phyloP scores from a whole-genome alignment of 2,113 vertebrate genomes.

The Pteronura brasiliensis region DNA sequence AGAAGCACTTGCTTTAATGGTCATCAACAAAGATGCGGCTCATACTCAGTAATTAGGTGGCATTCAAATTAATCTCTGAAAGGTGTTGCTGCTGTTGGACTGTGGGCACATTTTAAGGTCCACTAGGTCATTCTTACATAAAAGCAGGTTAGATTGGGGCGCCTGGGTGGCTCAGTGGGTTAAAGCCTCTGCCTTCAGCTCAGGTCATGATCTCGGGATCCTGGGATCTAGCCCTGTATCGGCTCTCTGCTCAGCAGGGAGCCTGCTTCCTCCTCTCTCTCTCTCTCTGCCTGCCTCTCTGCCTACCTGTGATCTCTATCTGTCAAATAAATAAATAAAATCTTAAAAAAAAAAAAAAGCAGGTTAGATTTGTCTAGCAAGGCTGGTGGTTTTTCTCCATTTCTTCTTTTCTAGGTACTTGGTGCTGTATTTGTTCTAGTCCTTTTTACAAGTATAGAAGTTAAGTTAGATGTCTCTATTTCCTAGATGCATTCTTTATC shows the following conservation, averaged over 20 bases:
- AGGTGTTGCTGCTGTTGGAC: too few relatives aligned
- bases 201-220: too few relatives aligned
- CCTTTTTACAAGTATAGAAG: neutral
- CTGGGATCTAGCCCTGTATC: too few relatives aligned
- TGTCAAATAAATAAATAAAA: too few relatives aligned
- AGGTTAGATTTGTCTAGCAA: neutral
- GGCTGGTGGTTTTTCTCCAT: neutral
- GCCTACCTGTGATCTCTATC: too few relatives aligned
- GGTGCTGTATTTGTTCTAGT: neutral
- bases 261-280: too few relatives aligned
- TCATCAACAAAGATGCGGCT: neutral
- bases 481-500: neutral
- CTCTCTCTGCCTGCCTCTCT: too few relatives aligned
- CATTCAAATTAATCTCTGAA: neutral
- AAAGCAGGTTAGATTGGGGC: neutral
- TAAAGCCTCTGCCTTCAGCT: too few relatives aligned
- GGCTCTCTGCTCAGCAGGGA: too few relatives aligned
- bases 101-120: neutral
- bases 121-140: neutral
- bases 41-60: neutral
- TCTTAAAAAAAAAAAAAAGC: too few relatives aligned
- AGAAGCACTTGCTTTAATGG: neutral
- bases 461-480: neutral
- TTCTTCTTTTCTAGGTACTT: neutral
- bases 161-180: too few relatives aligned